Conservation (phyloP, 2,113 vertebrate species). For the Columbina picui region DNA sequence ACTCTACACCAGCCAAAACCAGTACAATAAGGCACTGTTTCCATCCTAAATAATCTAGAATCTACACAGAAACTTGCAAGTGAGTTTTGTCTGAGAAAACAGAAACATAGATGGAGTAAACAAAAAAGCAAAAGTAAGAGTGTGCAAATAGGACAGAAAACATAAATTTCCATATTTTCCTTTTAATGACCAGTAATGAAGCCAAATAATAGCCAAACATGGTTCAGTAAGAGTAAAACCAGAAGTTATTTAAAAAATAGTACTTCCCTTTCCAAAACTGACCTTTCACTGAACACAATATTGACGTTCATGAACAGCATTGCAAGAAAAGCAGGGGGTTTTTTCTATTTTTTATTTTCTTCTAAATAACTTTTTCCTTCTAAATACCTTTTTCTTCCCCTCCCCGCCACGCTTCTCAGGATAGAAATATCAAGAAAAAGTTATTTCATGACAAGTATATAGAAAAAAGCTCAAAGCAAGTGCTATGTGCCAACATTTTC, state of each 20-base stretch:
- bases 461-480: not conserved
- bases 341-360: not conserved
- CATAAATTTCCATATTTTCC: not conserved
- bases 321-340: accelerated
- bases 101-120: not conserved
- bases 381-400: not conserved
- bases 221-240: not conserved
- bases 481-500: not conserved
- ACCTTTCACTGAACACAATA: not conserved
- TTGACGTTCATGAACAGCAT: not conserved
- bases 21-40: not conserved
- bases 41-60: not conserved
- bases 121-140: not conserved
- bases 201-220: not conserved
- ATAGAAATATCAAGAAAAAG: not conserved
- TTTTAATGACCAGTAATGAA: not conserved
- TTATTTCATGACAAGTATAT: not conserved
- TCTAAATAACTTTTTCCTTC: not conserved
- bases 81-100: not conserved
- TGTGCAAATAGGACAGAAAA: not conserved
- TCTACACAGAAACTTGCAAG: not conserved
- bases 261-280: not conserved
- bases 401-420: not conserved
- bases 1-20: not conserved
- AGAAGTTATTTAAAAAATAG: not conserved